phyloP scores from a whole-genome alignment of 2,888 invertebrate species.

The Meliscaeva auricollis region DNA sequence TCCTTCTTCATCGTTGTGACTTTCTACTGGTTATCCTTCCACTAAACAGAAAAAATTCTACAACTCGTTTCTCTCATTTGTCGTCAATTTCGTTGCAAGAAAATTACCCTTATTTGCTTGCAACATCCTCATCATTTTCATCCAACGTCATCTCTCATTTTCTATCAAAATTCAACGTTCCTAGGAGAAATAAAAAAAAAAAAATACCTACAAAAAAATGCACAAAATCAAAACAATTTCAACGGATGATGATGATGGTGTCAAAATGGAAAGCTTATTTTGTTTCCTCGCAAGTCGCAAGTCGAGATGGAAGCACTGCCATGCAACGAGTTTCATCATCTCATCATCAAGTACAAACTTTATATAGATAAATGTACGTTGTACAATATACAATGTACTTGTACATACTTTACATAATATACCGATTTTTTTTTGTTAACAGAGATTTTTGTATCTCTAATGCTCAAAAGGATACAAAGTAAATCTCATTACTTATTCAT shows the following conservation, averaged over 20 bases:
- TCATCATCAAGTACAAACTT: constrained; percentile 17
- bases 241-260: constrained; percentile 60
- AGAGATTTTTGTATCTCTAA: constrained; percentile 56
- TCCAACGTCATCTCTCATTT: constrained; percentile 18
- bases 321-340: constrained; percentile 24
- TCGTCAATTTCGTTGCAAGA: constrained; percentile 69
- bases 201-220: constrained; percentile 43
- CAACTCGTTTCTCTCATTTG: constrained; percentile 66
- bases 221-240: constrained; percentile 60
- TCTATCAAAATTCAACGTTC: constrained; percentile 11
- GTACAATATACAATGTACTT: background rate
- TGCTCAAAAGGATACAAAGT: constrained; percentile 74
- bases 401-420: constrained; percentile 24
- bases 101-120: constrained; percentile 74
- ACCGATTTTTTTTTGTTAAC: constrained; percentile 31
- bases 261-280: constrained; percentile 64
- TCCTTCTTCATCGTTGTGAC: constrained; percentile 7
- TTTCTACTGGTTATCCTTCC: constrained; percentile 1
- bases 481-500: constrained; percentile 76
- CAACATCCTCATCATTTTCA: constrained; percentile 65
- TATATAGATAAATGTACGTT: background rate
- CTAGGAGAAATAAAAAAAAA: constrained; percentile 1
- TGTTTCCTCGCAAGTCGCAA: constrained; percentile 2
- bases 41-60: constrained; percentile 41
- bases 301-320: background rate